Evolutionary conservation across 2,797 vertebrate genomes (phyloP), one percentile per base, ranked within the genome.

Genomic region (Poeciliopsis paucimaculata): DNA sequence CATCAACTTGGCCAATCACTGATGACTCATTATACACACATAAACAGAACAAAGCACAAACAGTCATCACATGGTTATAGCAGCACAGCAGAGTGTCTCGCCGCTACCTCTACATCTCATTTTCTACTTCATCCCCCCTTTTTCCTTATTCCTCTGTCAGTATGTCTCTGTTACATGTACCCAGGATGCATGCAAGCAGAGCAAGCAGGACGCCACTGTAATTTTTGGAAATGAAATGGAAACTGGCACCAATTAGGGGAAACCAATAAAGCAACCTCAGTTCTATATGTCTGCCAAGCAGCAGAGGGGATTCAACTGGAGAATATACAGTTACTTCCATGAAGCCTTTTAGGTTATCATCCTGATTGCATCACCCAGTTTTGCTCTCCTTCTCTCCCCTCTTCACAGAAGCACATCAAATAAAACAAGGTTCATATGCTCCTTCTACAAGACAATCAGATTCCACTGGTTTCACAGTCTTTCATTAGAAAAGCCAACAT

Each of bases 171-270:
- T 62, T 39, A 0, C 76, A 74, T 76, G 64, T 81, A 78, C 72
- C 16, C 51, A 77, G 74, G 26, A 45, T 81, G 78, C 76, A 82
- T 84, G 83, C 80, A 70, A 34, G 60, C 83, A 82, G 76, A 91
- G 77, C 39, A 76, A 90, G 80, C 86, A 90, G 84, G 89, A 82
- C 46, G 71, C 89, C 87, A 60, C 88, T 92, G 93, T 92, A 93
- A 92, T 91, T 94, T 95, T 93, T 93, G 94, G 93, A 93, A 93
- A 92, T 91, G 90, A 94, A 94, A 94, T 95, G 93, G 95, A 95
- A 95, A 95, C 94, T 95, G 94, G 94, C 94, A 95, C 90, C 93
- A 94, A 94, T 95, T 95, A 94, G 87, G 91, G 41, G 88, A 94
- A 94, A 95, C 94, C 93, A 95, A 90, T 93, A 94, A 94, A 94